A percentile compares a stretch with the other conserved stretches of the same genome.
phyloP scores from a whole-genome alignment of 2,113 vertebrate species.

The Serilophus lunatus region DNA sequence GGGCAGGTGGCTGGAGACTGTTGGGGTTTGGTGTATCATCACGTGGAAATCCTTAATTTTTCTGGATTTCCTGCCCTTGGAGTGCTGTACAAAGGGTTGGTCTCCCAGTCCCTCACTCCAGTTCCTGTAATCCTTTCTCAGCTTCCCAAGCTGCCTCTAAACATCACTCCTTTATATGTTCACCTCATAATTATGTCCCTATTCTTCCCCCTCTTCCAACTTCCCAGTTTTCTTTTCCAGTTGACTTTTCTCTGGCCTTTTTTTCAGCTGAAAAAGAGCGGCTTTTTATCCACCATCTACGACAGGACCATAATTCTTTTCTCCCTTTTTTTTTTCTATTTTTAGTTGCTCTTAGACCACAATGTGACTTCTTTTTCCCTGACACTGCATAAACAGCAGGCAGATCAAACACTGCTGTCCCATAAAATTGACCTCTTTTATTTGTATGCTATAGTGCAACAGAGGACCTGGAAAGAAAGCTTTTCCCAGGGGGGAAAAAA shows the following conservation, averaged over 20 bases:
- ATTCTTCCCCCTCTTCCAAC: background rate
- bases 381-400: background rate
- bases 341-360: background rate
- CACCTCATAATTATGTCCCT: background rate
- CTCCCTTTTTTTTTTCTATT: background rate
- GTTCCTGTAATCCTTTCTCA: background rate
- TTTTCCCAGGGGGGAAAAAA: background rate
- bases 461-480: background rate
- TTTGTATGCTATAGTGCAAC: background rate
- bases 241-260: background rate
- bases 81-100: background rate
- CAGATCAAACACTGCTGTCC: background rate
- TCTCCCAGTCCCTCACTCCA: background rate
- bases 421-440: background rate
- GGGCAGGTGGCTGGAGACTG: background rate
- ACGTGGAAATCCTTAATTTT: background rate
- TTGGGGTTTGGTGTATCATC: background rate
- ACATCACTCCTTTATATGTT: background rate
- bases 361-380: background rate
- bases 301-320: background rate
- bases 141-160: background rate
- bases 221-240: background rate
- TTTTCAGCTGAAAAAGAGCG: too few relatives aligned
- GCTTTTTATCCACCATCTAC: background rate
- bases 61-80: background rate